phyloP scores from a whole-genome alignment of 2,888 invertebrate genomes.

The Cantharis rufa region DNA sequence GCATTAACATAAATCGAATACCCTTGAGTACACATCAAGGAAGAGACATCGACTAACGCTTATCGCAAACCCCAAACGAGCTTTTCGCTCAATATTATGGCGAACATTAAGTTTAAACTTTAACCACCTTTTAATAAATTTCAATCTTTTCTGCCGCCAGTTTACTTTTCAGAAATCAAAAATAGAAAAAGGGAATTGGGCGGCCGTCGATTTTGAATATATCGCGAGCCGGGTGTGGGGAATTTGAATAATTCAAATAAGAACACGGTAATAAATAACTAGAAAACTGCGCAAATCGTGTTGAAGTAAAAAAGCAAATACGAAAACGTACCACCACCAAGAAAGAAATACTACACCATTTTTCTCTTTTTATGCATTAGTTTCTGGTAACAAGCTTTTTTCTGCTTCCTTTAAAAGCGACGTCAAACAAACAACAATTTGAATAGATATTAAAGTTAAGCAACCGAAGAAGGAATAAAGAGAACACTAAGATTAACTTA shows the following conservation, averaged over 20 bases:
- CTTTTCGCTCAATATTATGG: conserved; percentile 9
- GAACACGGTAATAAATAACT: conserved; percentile 22
- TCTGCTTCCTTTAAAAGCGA: conserved; percentile 5
- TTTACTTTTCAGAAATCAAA: not conserved
- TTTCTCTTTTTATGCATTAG: conserved; percentile 7
- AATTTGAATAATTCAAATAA: conserved; percentile 26
- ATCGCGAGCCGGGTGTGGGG: conserved; percentile 4
- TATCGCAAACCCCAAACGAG: conserved; percentile 13
- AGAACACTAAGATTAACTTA: not conserved
- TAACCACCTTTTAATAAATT: not conserved
- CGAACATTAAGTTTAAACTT: not conserved
- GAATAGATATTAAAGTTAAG: conserved; percentile 22
- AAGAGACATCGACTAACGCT: conserved; percentile 14
- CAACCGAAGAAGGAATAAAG: not conserved
- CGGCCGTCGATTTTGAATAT: conserved; percentile 15
- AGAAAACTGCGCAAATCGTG: conserved; percentile 23
- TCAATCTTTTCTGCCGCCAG: not conserved
- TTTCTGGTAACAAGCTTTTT: conserved; percentile 4
- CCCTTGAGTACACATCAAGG: conserved; percentile 16
- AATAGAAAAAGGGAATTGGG: not conserved
- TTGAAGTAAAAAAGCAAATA: conserved; percentile 14
- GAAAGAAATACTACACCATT: conserved; percentile 6
- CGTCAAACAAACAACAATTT: conserved; percentile 17
- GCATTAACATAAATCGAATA: conserved; percentile 23
- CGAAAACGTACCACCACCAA: not conserved